Conservation (phyloP, 2,797 vertebrate species). For the Malacoraja senta region DNA sequence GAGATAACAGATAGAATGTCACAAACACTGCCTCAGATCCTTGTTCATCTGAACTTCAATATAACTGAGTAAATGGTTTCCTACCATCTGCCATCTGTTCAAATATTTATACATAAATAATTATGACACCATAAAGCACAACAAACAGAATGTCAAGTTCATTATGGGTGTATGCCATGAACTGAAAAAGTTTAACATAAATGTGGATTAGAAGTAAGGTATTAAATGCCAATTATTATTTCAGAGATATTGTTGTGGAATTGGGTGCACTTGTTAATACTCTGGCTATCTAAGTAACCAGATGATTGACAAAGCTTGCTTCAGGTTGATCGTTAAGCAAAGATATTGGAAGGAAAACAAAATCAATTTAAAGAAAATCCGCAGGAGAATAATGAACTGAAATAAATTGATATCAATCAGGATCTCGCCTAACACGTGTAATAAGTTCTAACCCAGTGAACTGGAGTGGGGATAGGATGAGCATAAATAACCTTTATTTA, state of each 20-base stretch:
- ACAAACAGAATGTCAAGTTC: background rate
- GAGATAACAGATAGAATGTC: background rate
- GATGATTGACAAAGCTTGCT: background rate
- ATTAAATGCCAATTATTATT: background rate
- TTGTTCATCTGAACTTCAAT: constrained; percentile 2
- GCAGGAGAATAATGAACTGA: background rate
- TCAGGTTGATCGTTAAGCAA: background rate
- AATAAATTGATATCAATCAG: background rate
- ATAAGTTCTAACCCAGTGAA: background rate
- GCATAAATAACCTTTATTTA: background rate
- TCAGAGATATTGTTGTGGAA: background rate
- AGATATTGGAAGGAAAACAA: background rate
- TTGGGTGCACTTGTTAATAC: background rate
- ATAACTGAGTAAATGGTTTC: constrained; percentile 25
- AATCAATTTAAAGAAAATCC: background rate
- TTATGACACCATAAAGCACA: constrained; percentile 1
- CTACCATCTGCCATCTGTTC: constrained; percentile 24
- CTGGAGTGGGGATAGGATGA: background rate
- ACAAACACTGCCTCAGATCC: background rate
- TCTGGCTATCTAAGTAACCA: background rate
- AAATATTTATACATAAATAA: constrained; percentile 22
- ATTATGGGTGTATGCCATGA: background rate
- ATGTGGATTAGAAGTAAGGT: background rate
- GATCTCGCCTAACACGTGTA: background rate
- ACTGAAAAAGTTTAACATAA: background rate